phyloP scores from a whole-genome alignment of 2,888 invertebrate species.

The Arctia plantaginis region DNA sequence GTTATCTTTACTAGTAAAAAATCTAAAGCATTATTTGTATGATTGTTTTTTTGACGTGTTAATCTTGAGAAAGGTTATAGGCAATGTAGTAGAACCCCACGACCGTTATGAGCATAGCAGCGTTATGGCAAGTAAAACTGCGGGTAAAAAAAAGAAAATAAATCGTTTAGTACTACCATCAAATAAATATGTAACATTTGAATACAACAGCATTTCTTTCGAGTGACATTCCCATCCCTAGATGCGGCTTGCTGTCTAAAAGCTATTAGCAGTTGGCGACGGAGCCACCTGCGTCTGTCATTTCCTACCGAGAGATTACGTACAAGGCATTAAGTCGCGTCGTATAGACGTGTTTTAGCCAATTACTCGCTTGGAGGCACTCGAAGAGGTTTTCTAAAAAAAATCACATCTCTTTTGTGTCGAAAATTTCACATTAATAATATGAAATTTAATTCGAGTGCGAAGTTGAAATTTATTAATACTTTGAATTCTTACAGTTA shows the following conservation, averaged over 20 bases:
- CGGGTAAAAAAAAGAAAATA: too few relatives aligned
- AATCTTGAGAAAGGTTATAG: too few relatives aligned
- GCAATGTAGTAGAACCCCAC: too few relatives aligned
- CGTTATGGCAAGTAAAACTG: too few relatives aligned
- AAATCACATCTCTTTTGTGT: conserved; percentile 10
- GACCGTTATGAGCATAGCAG: too few relatives aligned
- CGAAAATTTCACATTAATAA: conserved; percentile 4
- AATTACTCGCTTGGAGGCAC: conserved; percentile 50
- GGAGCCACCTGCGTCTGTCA: conserved; percentile 76
- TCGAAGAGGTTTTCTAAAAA: conserved; percentile 14
- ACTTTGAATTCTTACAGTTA: background rate
- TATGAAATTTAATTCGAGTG: background rate
- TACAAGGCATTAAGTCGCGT: conserved; percentile 64
- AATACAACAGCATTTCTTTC: background rate
- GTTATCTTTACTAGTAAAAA: too few relatives aligned
- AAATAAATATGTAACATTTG: background rate
- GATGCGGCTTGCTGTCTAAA: conserved; percentile 59
- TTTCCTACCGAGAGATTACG: conserved; percentile 83
- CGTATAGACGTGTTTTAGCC: conserved; percentile 52
- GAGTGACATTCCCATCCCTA: conserved; percentile 51
- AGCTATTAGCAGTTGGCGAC: conserved; percentile 63
- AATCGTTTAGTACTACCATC: too few relatives aligned
- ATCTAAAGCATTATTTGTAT: too few relatives aligned
- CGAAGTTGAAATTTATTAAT: background rate
- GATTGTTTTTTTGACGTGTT: too few relatives aligned